A percentile compares a stretch with the other conserved stretches of the same genome.
phyloP scores from a whole-genome alignment of 1,140 invertebrate species.

The Oreohelix idahoensis region DNA sequence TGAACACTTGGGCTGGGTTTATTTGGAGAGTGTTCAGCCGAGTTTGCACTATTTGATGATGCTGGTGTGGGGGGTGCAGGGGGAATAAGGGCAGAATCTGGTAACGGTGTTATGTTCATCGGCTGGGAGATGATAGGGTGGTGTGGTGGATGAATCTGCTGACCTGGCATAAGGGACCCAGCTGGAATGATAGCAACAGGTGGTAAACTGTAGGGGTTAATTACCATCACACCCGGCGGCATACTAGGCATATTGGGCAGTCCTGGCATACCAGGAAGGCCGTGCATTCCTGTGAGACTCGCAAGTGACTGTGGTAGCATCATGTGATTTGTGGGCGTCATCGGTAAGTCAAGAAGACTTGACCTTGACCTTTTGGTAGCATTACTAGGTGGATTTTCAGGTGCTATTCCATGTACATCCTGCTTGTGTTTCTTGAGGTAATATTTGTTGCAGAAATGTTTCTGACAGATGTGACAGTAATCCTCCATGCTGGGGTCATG shows the following conservation, averaged over 20 bases:
- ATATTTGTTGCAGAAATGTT: constrained; percentile 75
- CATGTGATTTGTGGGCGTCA: constrained; percentile 52
- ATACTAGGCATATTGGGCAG: constrained; percentile 58
- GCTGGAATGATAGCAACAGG: constrained; percentile 67
- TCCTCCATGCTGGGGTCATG: constrained; percentile 65
- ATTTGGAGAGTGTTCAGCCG: constrained; percentile 7
- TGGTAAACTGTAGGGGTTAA: constrained; percentile 70
- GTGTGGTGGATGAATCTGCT: constrained; percentile 54
- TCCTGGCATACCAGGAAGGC: constrained; percentile 48
- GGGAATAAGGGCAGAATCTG: constrained; percentile 39
- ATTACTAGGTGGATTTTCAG: constrained; percentile 59
- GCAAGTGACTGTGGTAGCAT: constrained; percentile 65
- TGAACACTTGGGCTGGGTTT: neutral
- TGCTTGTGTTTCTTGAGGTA: constrained; percentile 78
- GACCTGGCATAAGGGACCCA: constrained; percentile 58
- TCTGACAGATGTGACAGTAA: constrained; percentile 73
- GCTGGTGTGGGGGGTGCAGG: constrained; percentile 35
- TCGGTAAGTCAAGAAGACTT: constrained; percentile 47
- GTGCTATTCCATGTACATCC: constrained; percentile 77
- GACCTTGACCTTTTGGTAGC: constrained; percentile 52
- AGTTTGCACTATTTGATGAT: constrained; percentile 48
- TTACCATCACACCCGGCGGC: constrained; percentile 69
- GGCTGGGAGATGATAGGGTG: constrained; percentile 59
- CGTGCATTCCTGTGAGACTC: constrained; percentile 58
- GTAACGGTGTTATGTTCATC: constrained; percentile 42